These are phyloP conservation scores for Aphaenogaster ashmeadi DNA, from an alignment of 1,140 invertebrate genomes.

Conservation along the genomic window DNA sequence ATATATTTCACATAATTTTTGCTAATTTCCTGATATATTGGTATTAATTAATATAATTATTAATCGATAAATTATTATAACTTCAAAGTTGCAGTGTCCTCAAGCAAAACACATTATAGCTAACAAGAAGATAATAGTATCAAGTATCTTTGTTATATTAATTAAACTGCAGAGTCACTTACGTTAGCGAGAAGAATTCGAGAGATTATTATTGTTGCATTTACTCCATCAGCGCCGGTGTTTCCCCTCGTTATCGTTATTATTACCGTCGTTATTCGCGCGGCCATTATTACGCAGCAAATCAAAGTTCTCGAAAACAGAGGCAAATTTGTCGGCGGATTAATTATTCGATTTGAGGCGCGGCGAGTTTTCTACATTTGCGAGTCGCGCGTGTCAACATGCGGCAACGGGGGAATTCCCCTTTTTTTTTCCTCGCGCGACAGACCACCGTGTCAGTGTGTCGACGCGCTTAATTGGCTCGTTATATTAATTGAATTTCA, in stretches of 20 bases:
- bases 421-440: constrained; percentile 50
- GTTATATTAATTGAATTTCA: constrained; percentile 85
- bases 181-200: constrained; percentile 12
- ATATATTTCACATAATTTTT: neutral
- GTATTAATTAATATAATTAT: constrained; percentile 5
- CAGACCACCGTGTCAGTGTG: constrained; percentile 76
- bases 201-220: neutral
- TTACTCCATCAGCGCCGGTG: constrained; percentile 30
- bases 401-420: constrained; percentile 43
- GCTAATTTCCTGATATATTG: neutral
- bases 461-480: constrained; percentile 80
- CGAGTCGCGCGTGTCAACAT: constrained; percentile 46
- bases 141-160: neutral
- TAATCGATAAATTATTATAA: constrained; percentile 2
- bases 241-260: constrained; percentile 60
- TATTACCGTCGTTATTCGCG: constrained; percentile 62
- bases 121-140: neutral
- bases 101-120: neutral
- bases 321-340: constrained; percentile 52
- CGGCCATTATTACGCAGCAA: constrained; percentile 39
- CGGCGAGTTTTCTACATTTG: constrained; percentile 58
- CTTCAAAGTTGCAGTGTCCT: neutral
- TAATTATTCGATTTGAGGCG: constrained; percentile 69
- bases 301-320: constrained; percentile 56
- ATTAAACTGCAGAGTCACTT: neutral